phyloP scores from a whole-genome alignment of 53 echinoderm and acorn worm species.

The Paelopatides confundens region DNA sequence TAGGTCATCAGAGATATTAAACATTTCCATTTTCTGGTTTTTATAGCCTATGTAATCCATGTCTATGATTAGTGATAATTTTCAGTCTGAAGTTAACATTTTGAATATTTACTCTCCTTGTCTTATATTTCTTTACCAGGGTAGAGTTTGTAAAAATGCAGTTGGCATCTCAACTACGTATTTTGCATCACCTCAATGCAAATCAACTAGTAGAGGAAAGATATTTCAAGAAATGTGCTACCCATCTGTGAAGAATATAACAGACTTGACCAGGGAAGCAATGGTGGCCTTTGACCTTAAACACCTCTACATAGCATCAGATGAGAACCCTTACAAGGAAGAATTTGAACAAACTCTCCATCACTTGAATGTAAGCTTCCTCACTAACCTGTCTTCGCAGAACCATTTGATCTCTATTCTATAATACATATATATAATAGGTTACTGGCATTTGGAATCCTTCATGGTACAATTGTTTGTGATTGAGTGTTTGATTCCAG shows the following conservation, averaged over 20 bases:
- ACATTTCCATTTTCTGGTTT: background rate
- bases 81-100: background rate
- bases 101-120: background rate
- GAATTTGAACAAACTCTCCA: conserved; percentile 55
- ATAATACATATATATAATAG: too few relatives aligned
- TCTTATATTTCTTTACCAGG: conserved; percentile 31
- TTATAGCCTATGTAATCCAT: background rate
- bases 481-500: too few relatives aligned
- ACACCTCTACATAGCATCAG: conserved; percentile 75
- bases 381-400: too few relatives aligned
- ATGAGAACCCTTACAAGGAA: conserved; percentile 57
- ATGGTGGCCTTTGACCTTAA: conserved; percentile 40
- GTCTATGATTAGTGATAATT: background rate
- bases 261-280: conserved; percentile 53
- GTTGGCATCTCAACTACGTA: conserved; percentile 8
- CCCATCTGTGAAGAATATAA: conserved; percentile 39
- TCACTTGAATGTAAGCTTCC: conserved; percentile 39
- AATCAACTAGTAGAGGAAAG: background rate
- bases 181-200: conserved; percentile 74
- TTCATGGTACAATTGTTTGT: too few relatives aligned
- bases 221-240: conserved; percentile 62
- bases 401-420: too few relatives aligned
- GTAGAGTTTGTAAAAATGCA: conserved; percentile 52
- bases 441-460: too few relatives aligned
- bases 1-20: too few relatives aligned